These are phyloP conservation scores for Acholoe squamosa DNA, from an alignment of 2,888 invertebrate genomes.

Conservation along the genomic window DNA sequence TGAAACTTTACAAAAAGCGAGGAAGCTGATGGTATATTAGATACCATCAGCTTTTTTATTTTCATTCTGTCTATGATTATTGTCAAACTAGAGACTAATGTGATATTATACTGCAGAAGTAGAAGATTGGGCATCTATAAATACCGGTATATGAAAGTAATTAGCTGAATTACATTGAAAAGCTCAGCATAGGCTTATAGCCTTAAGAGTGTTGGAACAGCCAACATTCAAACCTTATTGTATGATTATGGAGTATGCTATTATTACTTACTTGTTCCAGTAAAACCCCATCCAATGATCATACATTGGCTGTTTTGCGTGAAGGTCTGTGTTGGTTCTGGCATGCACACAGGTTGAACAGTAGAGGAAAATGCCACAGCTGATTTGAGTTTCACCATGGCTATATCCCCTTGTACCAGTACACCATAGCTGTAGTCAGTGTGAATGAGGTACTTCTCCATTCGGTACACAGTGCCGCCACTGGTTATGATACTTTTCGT, in stretches of 20 bases:
- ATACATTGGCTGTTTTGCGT: slow-evolving; percentile 41
- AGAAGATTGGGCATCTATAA: neutral
- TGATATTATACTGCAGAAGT: too few species aligned
- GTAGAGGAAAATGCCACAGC: neutral
- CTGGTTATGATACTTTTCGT: neutral
- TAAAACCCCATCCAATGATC: slow-evolving; percentile 22
- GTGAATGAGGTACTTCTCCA: neutral
- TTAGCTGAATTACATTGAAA: neutral
- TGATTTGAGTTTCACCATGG: neutral
- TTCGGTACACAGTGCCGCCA: neutral
- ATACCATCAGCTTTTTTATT: too few species aligned
- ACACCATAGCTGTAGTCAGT: neutral
- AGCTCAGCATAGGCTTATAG: neutral
- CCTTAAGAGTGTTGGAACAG: neutral
- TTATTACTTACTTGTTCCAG: neutral
- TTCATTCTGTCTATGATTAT: too few species aligned
- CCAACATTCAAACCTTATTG: neutral
- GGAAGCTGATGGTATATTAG: too few species aligned
- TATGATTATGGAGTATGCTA: neutral
- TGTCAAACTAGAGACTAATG: too few species aligned
- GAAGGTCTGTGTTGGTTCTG: neutral
- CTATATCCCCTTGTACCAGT: neutral
- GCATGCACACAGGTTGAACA: slow-evolving; percentile 23
- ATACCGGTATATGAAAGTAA: neutral
- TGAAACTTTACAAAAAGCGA: too few species aligned